phyloP scores from a whole-genome alignment of 1,140 invertebrate species.

The Plectrocnemia conspersa region DNA sequence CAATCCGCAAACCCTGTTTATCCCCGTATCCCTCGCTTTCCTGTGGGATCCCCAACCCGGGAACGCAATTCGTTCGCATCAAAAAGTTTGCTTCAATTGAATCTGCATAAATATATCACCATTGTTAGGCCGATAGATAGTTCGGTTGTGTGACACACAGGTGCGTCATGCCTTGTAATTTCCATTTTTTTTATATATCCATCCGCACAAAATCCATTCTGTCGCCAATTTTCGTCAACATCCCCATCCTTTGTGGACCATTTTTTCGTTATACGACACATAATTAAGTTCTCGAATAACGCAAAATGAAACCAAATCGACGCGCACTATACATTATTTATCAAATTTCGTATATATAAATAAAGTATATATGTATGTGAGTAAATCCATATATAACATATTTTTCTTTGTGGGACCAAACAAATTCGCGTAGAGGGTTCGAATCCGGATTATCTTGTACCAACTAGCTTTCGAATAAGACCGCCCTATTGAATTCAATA shows the following conservation, averaged over 20 bases:
- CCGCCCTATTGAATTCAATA: slow-evolving; percentile 34
- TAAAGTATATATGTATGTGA: too few relatives aligned
- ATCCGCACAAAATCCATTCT: slow-evolving; percentile 20
- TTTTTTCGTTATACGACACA: neutral
- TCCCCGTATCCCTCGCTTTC: too few relatives aligned
- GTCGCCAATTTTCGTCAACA: slow-evolving; percentile 12
- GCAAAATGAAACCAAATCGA: too few relatives aligned
- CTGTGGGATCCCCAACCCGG: too few relatives aligned
- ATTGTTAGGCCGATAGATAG: slow-evolving; percentile 29
- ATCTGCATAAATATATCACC: slow-evolving; percentile 33
- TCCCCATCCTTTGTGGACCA: slow-evolving; percentile 10
- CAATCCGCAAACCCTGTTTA: too few relatives aligned
- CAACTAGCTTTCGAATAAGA: slow-evolving; percentile 30
- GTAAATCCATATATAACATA: neutral
- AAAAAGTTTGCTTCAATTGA: slow-evolving; percentile 34
- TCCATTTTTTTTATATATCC: slow-evolving; percentile 14
- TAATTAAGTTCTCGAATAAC: too few relatives aligned
- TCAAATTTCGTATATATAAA: too few relatives aligned
- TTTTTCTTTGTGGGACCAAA: slow-evolving; percentile 21
- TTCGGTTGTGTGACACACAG: slow-evolving; percentile 23
- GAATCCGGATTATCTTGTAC: slow-evolving; percentile 32
- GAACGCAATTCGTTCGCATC: slow-evolving; percentile 23
- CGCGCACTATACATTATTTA: too few relatives aligned
- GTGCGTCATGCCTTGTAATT: slow-evolving; percentile 16
- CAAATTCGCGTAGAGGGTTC: slow-evolving; percentile 30